Base-by-base conservation (phyloP, 2,797 vertebrate species). In the Esox masquinongy region DNA sequence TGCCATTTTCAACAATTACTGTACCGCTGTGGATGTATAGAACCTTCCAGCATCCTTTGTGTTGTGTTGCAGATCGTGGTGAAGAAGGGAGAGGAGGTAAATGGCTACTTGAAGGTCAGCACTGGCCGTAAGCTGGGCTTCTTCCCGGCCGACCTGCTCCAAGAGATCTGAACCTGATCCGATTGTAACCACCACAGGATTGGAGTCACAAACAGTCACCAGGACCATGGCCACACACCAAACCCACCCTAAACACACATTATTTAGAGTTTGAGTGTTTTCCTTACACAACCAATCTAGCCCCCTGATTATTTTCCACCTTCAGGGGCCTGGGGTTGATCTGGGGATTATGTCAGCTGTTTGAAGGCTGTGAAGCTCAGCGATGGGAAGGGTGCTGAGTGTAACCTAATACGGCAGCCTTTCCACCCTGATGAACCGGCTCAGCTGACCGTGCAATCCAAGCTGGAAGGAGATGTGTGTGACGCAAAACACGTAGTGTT, bases 121-220 rank as follows among this genome's bases (percentile, higher is more conserved):
- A 98, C 97, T 0, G 96, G 97, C 71, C 94, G 96, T 61, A 98
- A 98, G 88, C 93, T 97, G 50, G 97, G 97, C 84, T 96, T 98
- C 86, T 98, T 98, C 74, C 96, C 95, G 0, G 83, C 93, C 11
- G 89, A 97, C 90, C 95, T 96, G 83, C 92, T 97, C 78, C 95
- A 97, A 88, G 96, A 97, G 90, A 95, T 98, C 29, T 66, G 63
- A 29, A 66, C 6, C 63, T 66, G 12, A 17, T 12, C 63, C 5
- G 14, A 66, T 66, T 11, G 15, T 26, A 34, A 66, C 63, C 63
- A 66, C 63, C 63, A 66, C 24, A 66, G 63, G 16, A 66, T 15
- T 66, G 15, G 24, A 26, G 63, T 66, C 63, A 66, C 26, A 2
- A 47, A 66, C 61, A 14, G 26, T 31, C 61, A 64, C 63, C 29